phyloP scores from a whole-genome alignment of 2,113 vertebrate genomes.

The Thryonomys swinderianus region DNA sequence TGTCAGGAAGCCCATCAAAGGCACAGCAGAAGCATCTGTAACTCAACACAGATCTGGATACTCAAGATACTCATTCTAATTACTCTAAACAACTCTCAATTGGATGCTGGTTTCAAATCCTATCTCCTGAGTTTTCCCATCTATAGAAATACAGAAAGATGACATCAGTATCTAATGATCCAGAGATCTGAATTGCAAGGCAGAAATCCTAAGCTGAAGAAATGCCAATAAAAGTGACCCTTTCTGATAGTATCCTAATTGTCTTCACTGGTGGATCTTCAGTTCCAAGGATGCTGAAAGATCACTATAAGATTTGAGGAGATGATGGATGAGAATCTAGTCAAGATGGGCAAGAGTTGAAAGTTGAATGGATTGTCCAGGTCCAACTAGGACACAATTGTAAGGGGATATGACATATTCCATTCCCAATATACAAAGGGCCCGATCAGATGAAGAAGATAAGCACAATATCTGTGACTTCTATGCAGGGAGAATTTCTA shows the following conservation, averaged over 20 bases:
- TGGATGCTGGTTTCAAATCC: neutral
- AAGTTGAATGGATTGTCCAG: neutral
- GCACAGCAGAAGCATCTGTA: neutral
- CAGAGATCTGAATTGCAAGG: neutral
- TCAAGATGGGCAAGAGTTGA: neutral
- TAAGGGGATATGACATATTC: neutral
- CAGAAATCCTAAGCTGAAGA: neutral
- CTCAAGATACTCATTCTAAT: neutral
- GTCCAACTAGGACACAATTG: neutral
- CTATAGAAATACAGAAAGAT: neutral
- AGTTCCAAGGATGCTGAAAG: neutral
- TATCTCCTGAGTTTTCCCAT: neutral
- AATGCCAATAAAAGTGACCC: neutral
- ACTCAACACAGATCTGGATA: neutral
- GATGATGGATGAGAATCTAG: neutral
- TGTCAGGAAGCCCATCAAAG: neutral
- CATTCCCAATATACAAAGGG: neutral
- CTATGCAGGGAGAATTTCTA: neutral
- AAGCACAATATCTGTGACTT: neutral
- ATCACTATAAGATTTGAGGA: neutral
- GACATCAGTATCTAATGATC: neutral
- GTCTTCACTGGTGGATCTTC: neutral
- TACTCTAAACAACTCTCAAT: neutral
- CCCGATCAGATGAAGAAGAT: neutral
- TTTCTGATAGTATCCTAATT: neutral